A percentile compares a stretch with the other conserved stretches of the same genome.
Conservation (phyloP, 2,888 invertebrate genomes). For the Teleogryllus oceanicus region DNA sequence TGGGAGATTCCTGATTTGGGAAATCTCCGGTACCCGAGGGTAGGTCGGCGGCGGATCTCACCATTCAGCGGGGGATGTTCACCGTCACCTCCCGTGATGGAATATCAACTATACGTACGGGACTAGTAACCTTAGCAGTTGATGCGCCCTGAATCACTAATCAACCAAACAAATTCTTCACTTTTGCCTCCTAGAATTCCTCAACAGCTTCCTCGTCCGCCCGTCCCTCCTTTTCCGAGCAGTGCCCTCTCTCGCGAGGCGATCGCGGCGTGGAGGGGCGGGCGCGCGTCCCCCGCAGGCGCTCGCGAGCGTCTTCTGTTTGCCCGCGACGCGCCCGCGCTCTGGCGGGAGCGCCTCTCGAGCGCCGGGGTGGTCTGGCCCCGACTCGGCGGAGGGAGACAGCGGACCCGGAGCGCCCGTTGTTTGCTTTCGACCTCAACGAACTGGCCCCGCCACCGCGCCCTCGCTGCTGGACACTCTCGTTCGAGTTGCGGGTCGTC, state of each 20-base stretch:
- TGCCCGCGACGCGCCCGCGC: background rate
- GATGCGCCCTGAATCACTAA: too few species aligned
- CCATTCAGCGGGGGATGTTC: too few species aligned
- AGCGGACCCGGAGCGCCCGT: background rate
- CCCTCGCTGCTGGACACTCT: too few species aligned
- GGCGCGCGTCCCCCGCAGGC: background rate
- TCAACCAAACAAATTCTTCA: background rate
- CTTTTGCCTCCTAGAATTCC: background rate
- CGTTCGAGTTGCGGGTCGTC: too few species aligned
- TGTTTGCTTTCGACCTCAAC: too few species aligned
- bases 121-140: too few species aligned
- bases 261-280: background rate
- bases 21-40: too few species aligned
- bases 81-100: too few species aligned
- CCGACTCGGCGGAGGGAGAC: background rate
- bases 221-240: background rate
- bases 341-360: background rate
- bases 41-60: too few species aligned
- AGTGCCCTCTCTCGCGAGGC: background rate
- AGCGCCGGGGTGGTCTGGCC: background rate
- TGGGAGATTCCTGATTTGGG: too few species aligned
- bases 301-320: background rate
- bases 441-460: too few species aligned
- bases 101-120: too few species aligned
- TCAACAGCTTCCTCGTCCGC: background rate